Conservation (phyloP, 2,888 invertebrate species). For the Parelbella ahira region DNA sequence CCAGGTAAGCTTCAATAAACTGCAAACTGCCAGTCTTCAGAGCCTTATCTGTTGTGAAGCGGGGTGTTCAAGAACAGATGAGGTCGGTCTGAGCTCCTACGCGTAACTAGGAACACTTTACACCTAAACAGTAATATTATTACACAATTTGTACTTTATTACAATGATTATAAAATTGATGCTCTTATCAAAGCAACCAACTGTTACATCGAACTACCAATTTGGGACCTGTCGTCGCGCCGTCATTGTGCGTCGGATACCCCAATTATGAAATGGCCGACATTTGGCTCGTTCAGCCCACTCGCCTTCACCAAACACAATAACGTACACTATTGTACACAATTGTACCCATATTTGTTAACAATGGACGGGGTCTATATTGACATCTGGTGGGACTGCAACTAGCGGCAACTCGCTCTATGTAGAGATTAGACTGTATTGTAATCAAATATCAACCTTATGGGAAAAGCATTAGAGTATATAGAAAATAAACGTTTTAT, state of each 20-base stretch:
- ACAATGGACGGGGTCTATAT: constrained; percentile 62
- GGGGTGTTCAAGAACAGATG: too few species aligned
- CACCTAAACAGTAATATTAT: too few species aligned
- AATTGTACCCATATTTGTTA: constrained; percentile 74
- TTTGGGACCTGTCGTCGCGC: constrained; percentile 13
- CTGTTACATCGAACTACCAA: not conserved
- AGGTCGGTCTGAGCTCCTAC: too few species aligned
- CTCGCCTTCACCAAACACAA: constrained; percentile 64
- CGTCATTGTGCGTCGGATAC: constrained; percentile 32
- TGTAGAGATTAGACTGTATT: too few species aligned
- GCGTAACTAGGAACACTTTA: too few species aligned
- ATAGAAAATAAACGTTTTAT: too few species aligned
- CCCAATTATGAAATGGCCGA: constrained; percentile 69
- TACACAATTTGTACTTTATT: too few species aligned
- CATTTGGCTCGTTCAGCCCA: constrained; percentile 63
- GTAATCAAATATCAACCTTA: not conserved
- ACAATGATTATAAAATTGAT: constrained; percentile 5
- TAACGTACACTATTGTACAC: constrained; percentile 67
- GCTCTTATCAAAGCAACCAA: constrained; percentile 2
- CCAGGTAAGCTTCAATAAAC: too few species aligned
- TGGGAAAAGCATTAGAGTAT: too few species aligned
- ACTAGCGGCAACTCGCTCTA: constrained; percentile 28
- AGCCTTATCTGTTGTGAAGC: too few species aligned
- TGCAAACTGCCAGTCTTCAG: too few species aligned
- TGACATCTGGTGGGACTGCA: constrained; percentile 65